Evolutionary conservation across 1,140 invertebrate genomes (phyloP).

Genomic region (Parapsyche elsis): DNA sequence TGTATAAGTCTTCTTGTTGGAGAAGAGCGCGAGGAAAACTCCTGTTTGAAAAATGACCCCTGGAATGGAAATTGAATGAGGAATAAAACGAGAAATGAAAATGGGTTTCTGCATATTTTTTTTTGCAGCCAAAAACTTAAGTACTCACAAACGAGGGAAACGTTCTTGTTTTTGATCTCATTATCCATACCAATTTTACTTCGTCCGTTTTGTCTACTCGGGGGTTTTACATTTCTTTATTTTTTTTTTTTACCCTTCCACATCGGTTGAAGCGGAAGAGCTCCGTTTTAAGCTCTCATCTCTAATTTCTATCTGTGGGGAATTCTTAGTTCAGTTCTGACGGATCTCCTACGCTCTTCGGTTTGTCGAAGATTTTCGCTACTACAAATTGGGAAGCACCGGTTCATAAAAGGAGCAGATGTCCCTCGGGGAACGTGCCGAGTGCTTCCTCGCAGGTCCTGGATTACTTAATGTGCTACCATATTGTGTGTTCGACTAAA

Average conservation of each 20-base stretch:
- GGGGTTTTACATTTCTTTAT: too few relatives aligned
- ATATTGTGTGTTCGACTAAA: neutral
- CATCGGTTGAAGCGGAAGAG: too few relatives aligned
- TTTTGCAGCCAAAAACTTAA: too few relatives aligned
- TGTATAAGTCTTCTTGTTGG: neutral
- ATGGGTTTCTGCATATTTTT: neutral
- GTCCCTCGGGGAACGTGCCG: neutral
- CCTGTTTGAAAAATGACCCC: neutral
- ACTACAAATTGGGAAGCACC: slow-evolving; percentile 11
- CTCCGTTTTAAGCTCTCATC: neutral
- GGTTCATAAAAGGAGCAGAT: slow-evolving; percentile 8
- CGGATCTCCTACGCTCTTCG: neutral
- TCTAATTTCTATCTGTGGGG: slow-evolving; percentile 1
- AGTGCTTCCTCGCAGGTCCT: neutral
- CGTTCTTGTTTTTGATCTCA: too few relatives aligned
- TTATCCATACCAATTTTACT: too few relatives aligned
- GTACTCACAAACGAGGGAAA: too few relatives aligned
- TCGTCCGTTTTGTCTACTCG: too few relatives aligned
- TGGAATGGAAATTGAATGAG: neutral
- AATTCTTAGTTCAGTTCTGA: neutral
- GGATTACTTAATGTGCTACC: slow-evolving; percentile 13
- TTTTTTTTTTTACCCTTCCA: too few relatives aligned
- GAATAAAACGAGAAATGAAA: slow-evolving; percentile 1
- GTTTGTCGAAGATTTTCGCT: slow-evolving; percentile 12
- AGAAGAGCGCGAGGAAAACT: slow-evolving; percentile 1